A percentile compares a stretch with the other conserved stretches of the same genome.
phyloP scores from a whole-genome alignment of 1,140 invertebrate species.

The Zaprionus ornatus region DNA sequence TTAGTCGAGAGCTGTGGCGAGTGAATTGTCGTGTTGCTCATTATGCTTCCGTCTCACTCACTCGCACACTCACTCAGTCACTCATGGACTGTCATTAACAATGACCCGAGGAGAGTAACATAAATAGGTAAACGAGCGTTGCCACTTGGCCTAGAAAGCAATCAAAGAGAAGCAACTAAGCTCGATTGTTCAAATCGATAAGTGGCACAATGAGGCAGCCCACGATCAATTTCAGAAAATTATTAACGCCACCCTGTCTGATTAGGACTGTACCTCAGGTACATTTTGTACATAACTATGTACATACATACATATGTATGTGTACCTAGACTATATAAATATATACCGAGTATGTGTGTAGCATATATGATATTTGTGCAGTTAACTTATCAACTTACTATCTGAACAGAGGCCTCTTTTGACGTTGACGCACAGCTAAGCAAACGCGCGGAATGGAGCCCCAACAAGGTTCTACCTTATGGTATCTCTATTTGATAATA shows the following conservation, averaged over 20 bases:
- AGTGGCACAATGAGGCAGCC: neutral
- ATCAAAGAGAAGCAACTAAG: slow-evolving; percentile 46
- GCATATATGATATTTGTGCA: slow-evolving; percentile 26
- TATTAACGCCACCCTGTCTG: slow-evolving; percentile 66
- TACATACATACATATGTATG: neutral
- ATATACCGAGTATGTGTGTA: slow-evolving; percentile 6
- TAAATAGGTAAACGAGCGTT: slow-evolving; percentile 50
- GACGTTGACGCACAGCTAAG: slow-evolving; percentile 66
- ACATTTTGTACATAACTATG: neutral
- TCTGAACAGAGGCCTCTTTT: slow-evolving; percentile 59
- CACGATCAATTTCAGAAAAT: slow-evolving; percentile 52
- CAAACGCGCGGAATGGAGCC: slow-evolving; percentile 61
- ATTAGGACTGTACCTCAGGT: slow-evolving; percentile 61
- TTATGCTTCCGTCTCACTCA: slow-evolving; percentile 58
- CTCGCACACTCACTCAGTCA: neutral
- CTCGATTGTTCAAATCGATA: slow-evolving; percentile 11
- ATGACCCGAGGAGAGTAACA: slow-evolving; percentile 32
- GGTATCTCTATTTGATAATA: slow-evolving; percentile 40
- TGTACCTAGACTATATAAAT: slow-evolving; percentile 3
- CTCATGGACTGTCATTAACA: slow-evolving; percentile 62
- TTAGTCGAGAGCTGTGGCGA: slow-evolving; percentile 42
- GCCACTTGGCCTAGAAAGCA: slow-evolving; percentile 77
- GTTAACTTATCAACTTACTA: slow-evolving; percentile 60
- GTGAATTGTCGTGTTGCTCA: slow-evolving; percentile 48
- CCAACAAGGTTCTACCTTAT: slow-evolving; percentile 46